A percentile compares a stretch with the other conserved stretches of the same genome.
Conservation (phyloP, 2,113 vertebrate species). For the Chloebia gouldiae region DNA sequence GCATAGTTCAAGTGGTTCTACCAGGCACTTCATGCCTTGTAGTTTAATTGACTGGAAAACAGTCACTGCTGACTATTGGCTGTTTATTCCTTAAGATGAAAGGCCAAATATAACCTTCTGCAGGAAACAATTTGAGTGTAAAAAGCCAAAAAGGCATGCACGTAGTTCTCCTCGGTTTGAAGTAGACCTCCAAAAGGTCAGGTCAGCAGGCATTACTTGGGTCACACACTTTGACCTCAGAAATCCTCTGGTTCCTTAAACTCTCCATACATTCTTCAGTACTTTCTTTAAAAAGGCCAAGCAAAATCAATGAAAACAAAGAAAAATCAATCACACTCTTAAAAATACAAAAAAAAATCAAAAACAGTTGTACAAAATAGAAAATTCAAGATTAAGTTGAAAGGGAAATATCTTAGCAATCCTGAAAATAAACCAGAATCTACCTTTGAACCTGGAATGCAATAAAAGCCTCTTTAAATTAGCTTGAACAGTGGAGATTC, state of each 20-base stretch:
- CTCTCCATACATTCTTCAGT: not conserved
- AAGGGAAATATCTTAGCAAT: not conserved
- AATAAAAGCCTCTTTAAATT: not conserved
- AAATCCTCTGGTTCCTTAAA: not conserved
- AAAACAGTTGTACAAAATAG: not conserved
- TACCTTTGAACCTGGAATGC: not conserved
- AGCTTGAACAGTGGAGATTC: not conserved
- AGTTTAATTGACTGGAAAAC: not conserved
- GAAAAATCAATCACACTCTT: not conserved
- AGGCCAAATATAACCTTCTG: not conserved
- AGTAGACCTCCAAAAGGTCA: not conserved
- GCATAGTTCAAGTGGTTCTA: not conserved
- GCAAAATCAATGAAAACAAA: not conserved
- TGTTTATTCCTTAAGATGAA: not conserved
- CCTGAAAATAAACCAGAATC: not conserved
- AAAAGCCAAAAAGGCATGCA: not conserved
- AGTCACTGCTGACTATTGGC: not conserved
- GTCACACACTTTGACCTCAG: not conserved
- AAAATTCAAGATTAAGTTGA: not conserved
- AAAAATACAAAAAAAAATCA: not conserved
- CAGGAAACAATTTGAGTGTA: not conserved
- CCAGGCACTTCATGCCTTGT: not conserved
- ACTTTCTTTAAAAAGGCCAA: not conserved
- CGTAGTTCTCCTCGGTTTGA: not conserved
- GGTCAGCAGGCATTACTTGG: not conserved